Percentiles rank a stretch among this genome's conserved stretches.
These are phyloP conservation scores for Anguilla japonica DNA, from an alignment of 2,113 vertebrate genomes.

Conservation along the genomic window DNA sequence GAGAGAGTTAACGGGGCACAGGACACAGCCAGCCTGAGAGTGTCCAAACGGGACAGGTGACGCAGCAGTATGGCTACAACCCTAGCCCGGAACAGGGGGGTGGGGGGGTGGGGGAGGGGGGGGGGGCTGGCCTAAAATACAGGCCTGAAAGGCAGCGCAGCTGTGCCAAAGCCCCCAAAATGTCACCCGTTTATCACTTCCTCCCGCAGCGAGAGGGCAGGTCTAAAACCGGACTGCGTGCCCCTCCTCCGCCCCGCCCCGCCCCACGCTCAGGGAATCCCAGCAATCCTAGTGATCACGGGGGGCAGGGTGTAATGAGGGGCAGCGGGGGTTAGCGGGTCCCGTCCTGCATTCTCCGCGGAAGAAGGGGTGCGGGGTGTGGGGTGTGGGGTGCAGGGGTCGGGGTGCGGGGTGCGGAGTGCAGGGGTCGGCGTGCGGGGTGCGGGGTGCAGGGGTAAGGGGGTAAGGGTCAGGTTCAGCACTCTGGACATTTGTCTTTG, in stretches of 20 bases:
- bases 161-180: slow-evolving; percentile 10
- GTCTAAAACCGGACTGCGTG: slow-evolving; percentile 18
- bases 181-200: slow-evolving; percentile 4
- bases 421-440: too few relatives aligned
- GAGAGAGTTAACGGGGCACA: neutral
- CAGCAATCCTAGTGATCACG: neutral
- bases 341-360: neutral
- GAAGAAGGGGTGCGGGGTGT: neutral
- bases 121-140: neutral
- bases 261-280: neutral
- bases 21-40: neutral
- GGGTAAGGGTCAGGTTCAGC: neutral
- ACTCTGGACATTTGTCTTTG: neutral
- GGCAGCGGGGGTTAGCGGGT: neutral
- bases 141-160: neutral
- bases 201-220: neutral
- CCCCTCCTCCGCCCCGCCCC: neutral
- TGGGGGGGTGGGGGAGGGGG: neutral
- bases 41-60: slow-evolving; percentile 6
- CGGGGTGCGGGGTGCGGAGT: too few relatives aligned
- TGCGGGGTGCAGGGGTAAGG: too few relatives aligned
- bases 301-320: neutral
- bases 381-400: too few relatives aligned
- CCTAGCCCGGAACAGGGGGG: neutral
- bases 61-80: neutral